Evolutionary conservation across 1,140 invertebrate genomes (phyloP).

Genomic region (Dryas iulia): DNA sequence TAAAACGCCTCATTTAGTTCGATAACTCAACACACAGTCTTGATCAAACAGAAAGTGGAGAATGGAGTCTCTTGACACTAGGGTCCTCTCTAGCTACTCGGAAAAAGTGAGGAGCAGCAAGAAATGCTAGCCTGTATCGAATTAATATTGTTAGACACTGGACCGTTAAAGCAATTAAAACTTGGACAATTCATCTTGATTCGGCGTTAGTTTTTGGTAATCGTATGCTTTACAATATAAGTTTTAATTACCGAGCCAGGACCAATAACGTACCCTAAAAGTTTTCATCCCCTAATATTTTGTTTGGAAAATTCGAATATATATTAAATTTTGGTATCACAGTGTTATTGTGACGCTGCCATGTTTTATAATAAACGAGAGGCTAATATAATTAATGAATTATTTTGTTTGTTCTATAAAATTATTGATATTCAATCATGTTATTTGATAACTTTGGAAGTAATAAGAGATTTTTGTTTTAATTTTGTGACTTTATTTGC

Average conservation of each 20-base stretch:
- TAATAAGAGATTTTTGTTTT: too few relatives aligned
- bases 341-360: neutral
- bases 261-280: constrained; percentile 15
- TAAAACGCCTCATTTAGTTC: too few relatives aligned
- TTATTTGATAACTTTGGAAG: neutral
- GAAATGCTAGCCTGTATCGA: neutral
- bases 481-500: too few relatives aligned
- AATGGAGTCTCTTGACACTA: too few relatives aligned
- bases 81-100: too few relatives aligned
- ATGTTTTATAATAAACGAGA: neutral
- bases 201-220: constrained; percentile 30
- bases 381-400: neutral
- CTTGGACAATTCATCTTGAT: constrained; percentile 31
- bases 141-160: neutral
- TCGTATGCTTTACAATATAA: constrained; percentile 29
- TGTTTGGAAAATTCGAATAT: neutral
- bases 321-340: neutral
- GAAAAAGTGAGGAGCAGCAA: too few relatives aligned
- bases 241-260: constrained; percentile 25
- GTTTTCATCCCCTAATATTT: constrained; percentile 7
- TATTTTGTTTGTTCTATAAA: neutral
- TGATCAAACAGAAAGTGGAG: too few relatives aligned
- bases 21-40: too few relatives aligned
- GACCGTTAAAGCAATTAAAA: constrained; percentile 27
- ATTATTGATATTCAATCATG: neutral